Evolutionary conservation across 2,113 vertebrate species (phyloP).

Genomic region (Scomber colias): DNA sequence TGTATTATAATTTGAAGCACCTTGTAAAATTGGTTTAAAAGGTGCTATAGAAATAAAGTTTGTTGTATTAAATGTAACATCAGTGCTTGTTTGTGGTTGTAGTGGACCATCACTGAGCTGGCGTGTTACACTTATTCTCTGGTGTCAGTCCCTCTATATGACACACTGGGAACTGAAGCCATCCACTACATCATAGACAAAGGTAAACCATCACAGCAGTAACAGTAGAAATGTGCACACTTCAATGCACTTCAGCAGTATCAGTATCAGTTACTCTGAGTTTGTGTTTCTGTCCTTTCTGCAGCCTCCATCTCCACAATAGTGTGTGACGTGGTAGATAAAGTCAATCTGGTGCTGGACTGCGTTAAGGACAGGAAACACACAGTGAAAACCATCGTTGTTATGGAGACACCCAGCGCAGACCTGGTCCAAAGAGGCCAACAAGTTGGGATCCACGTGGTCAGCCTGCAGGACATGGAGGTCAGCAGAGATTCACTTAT

Average conservation of each 20-base stretch:
- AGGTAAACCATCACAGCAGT: conserved; percentile 79
- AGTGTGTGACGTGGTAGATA: conserved; percentile 90
- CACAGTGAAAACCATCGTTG: conserved; percentile 86
- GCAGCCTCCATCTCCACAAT: conserved; percentile 89
- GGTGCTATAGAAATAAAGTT: neutral
- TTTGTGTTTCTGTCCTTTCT: conserved; percentile 6
- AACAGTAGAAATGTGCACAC: neutral
- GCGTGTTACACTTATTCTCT: conserved; percentile 93
- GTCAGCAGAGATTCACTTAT: conserved; percentile 68
- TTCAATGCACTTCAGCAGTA: neutral
- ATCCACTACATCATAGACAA: conserved; percentile 90
- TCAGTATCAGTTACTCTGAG: neutral
- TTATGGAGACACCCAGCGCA: conserved; percentile 87
- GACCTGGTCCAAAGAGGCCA: conserved; percentile 86
- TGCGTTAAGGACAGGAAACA: conserved; percentile 82
- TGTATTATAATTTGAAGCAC: too few species aligned
- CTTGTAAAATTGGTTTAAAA: too few species aligned
- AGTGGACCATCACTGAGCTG: conserved; percentile 95
- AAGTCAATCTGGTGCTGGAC: conserved; percentile 87
- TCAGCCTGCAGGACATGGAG: conserved; percentile 89
- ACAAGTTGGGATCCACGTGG: conserved; percentile 87
- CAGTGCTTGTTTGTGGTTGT: neutral
- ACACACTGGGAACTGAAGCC: conserved; percentile 92
- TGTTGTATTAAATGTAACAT: too few species aligned
- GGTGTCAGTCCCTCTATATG: conserved; percentile 93